These are phyloP conservation scores for Bos taurus DNA, from an alignment of 2,113 vertebrate species.

Conservation along the genomic window ARS-UCD2.0 NC_037332.1:9249001-9249500, in stretches of 20 bases:
- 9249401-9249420: not conserved
- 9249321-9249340: not conserved
- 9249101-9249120: not conserved
- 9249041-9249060: not conserved
- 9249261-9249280: not conserved
- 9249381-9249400: not conserved
- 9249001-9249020: not conserved
- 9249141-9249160: not conserved
- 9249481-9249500: not conserved
- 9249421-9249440: not conserved
- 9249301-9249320: not conserved
- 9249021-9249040: not conserved
- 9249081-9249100: not conserved
- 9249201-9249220: not conserved
- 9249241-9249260: not conserved
- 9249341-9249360: not conserved
- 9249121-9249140: constrained; percentile 8
- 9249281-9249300: constrained; percentile 29
- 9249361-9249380: not conserved
- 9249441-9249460: not conserved
- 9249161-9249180: not conserved
- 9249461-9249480: not conserved
- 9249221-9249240: not conserved
- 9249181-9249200: not conserved
- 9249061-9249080: not conserved